These are phyloP conservation scores for Drosophila santomea DNA, from an alignment of 1,140 invertebrate species.

Conservation along the genomic window DNA sequence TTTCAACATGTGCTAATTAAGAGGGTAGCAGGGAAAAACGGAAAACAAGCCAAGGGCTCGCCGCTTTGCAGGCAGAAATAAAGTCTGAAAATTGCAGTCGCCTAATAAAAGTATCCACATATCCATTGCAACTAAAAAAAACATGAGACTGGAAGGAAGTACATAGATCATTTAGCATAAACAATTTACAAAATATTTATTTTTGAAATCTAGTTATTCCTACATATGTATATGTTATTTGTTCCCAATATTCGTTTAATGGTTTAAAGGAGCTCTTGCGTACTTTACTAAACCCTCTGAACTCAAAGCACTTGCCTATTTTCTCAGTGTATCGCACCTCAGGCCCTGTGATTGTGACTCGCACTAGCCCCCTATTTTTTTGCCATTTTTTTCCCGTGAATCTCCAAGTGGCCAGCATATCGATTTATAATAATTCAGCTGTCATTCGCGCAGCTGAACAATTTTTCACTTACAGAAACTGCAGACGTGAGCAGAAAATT, in stretches of 20 bases:
- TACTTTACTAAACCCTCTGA: no score
- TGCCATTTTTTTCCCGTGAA: slow-evolving; percentile 28
- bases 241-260: no score
- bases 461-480: slow-evolving; percentile 75
- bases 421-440: slow-evolving; percentile 84
- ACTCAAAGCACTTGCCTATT: not conserved
- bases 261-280: no score
- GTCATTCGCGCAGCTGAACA: slow-evolving; percentile 77
- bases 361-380: slow-evolving; percentile 52
- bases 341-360: slow-evolving; percentile 15
- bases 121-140: no score
- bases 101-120: not conserved
- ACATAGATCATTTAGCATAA: no score
- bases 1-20: slow-evolving; percentile 82
- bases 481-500: slow-evolving; percentile 83
- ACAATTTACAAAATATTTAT: no score
- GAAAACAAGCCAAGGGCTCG: slow-evolving; percentile 32
- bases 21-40: slow-evolving; percentile 35
- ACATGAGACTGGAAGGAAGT: no score
- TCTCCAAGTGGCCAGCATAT: slow-evolving; percentile 59
- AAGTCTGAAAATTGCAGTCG: not conserved
- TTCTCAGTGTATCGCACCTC: slow-evolving; percentile 15
- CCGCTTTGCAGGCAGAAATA: slow-evolving; percentile 10
- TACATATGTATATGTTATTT: no score
- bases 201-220: no score